Evolutionary conservation across 2,797 vertebrate species (phyloP).

Genomic region (Acipenser transmontanus): DNA sequence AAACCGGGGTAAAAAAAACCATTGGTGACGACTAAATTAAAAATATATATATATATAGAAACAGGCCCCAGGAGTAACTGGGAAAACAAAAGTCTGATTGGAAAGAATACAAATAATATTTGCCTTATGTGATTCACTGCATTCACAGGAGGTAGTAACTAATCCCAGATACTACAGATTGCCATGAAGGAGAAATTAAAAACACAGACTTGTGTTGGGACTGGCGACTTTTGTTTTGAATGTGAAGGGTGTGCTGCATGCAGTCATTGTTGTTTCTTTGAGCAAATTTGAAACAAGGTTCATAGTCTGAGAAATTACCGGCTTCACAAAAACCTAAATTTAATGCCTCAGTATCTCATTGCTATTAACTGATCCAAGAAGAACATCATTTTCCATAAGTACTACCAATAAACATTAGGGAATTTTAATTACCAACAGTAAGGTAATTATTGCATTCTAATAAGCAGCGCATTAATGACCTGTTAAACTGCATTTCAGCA

Average conservation of each 20-base stretch:
- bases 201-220: background rate
- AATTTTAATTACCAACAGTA: conserved; percentile 10
- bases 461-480: conserved; percentile 20
- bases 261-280: background rate
- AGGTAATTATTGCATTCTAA: conserved; percentile 9
- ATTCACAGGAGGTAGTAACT: no score
- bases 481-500: conserved; percentile 19
- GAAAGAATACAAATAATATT: no score
- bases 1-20: no score
- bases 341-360: background rate
- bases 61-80: no score
- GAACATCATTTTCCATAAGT: background rate
- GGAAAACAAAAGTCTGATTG: no score
- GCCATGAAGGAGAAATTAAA: no score
- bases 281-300: no score
- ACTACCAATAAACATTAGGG: conserved; percentile 4
- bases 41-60: no score
- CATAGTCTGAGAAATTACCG: no score
- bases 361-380: conserved; percentile 1
- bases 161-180: no score
- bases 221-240: conserved; percentile 6
- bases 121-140: no score
- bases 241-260: background rate
- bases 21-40: no score
- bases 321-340: background rate